Evolutionary conservation across 2,888 invertebrate species (phyloP), one percentile per base, ranked within the genome.

Genomic region (Ferdinandea cuprea): DNA sequence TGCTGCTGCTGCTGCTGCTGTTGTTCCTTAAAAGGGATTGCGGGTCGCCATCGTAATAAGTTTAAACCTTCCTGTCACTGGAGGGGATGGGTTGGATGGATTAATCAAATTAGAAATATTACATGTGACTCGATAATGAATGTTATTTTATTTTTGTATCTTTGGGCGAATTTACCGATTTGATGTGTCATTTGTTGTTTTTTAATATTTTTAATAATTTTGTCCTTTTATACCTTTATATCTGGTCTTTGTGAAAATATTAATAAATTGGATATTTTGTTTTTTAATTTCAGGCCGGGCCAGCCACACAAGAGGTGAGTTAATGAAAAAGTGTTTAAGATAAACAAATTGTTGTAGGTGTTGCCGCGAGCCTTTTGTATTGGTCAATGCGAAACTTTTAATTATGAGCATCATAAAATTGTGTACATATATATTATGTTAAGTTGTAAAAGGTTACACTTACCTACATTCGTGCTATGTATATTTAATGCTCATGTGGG

Each of bases 281-380:
- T 69, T n/a, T 44, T 19, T 50, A 37, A 40, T 78, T 78, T 50
- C 13, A 78, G 77, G 71, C 63, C 71, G 77, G 58, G 71, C 77
- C 71, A 78, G 63, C 40, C 71, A 63, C 63, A 44, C 69, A 77
- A 63, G 77, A 71, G 71, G 77, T 78, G 48, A 63, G 61, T 68
- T 30, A n/a, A 59, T 50, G 17, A 11, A 21, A 28, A 40, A 15
- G 9, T n/a, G 6, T n/a, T 13, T 13, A 21, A 21, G 7, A 17
- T 4, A 44, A 4, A 9, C 19, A 19, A 2, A 13, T 1, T 44
- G 11, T 19, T 19, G 5, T 42, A 6, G 7, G 15, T 15, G 42
- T 17, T 13, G 7, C 13, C 13, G 8, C 8, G 42, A n/a, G n/a
- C 25, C 25, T 3, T 25, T 5, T 5, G 2, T 5, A 5, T 25